Base-by-base conservation (phyloP, 2,888 invertebrate species). In the Calephelis perditalis region DNA sequence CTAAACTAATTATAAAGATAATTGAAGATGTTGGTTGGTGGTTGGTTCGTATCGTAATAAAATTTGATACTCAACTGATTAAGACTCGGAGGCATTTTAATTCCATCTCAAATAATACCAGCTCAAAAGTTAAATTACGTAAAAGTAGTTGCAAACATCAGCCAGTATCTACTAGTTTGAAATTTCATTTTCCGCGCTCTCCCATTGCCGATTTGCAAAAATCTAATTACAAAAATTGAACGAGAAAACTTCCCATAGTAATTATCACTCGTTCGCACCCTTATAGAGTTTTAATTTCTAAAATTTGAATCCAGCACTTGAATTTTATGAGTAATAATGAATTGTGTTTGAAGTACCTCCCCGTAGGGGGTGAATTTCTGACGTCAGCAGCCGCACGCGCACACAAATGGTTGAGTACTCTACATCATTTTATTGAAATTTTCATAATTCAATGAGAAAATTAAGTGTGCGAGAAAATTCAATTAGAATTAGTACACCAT, bases 271-370 rank as follows among this genome's bases (percentile, higher is more conserved):
- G 43, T 15, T 46, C 65, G 62, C 63, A 60, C 65, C 67, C 67
- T 62, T 61, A 65, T 62, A 61, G 60, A 63, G 59, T 65, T 59
- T 37, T 64, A 65, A 63, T 61, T 69, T 65, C 64, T 59, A 63
- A 78, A 78, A 76, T 75, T 76, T 73, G 73, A 81, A 82, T 79
- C 81, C 72, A 62, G 66, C 62, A 67, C 70, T 71, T 66, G 75
- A 76, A 73, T 72, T 76, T 82, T 84, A 82, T 78, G 59, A 70
- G 80, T 78, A 85, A 82, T 84, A 82, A 81, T 75, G 81, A 79
- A 71, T 75, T 73, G 75, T 73, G 56, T 60, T 37, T 56, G 60
- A 56, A 66, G 68, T 65, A 65, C 67, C 56, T 26, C 58, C 63
- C 45, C 63, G 43, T 49, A 59, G 63, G 68, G 67, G 66, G 66